Evolutionary conservation across 2,888 invertebrate species (phyloP), one percentile per base, ranked within the genome.

Genomic region (Folsomia candida): DNA sequence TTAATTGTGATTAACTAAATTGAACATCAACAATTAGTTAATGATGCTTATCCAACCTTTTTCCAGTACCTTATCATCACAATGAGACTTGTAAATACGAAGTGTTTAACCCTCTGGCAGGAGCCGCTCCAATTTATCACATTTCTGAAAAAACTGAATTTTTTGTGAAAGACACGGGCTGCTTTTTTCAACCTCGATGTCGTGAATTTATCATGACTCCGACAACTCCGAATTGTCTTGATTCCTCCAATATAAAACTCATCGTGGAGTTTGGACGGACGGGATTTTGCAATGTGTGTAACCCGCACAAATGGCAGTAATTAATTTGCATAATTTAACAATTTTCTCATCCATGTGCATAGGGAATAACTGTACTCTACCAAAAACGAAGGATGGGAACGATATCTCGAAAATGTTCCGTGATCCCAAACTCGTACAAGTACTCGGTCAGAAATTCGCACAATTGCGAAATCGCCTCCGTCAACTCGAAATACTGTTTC

Each of bases 111-210:
- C n/a, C n/a, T n/a, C n/a, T n/a, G n/a, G 24, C 57, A 6, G 6
- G 58, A 0, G 64, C 57, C 0, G 22, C 18, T 6, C n/a, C 64
- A 2, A 14, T 69, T 25, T 65, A 58, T 51, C 64, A 58, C 37
- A 58, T 61, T 4, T 47, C 64, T 2, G 69, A 69, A 26, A 54
- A 64, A 65, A 69, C 69, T 0, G 69, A 69, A 11, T 69, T 54
- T 22, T 69, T 69, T 28, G 20, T 65, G 1, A 63, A 59, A 22
- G 59, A 47, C n/a, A 51, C 51, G 2, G 20, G 29, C 22, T 69
- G 61, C 26, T 59, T 28, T n/a, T 18, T 59, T 11, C 37, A 57
- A 37, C 69, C 69, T 9, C n/a, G 29, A 24, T 62, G 20, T 14
- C 26, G 57, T 2, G 63, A 68, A 22, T 25, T 68, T n/a, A 63